Conservation (phyloP, 2,888 invertebrate species). For the Bimastos eiseni region DNA sequence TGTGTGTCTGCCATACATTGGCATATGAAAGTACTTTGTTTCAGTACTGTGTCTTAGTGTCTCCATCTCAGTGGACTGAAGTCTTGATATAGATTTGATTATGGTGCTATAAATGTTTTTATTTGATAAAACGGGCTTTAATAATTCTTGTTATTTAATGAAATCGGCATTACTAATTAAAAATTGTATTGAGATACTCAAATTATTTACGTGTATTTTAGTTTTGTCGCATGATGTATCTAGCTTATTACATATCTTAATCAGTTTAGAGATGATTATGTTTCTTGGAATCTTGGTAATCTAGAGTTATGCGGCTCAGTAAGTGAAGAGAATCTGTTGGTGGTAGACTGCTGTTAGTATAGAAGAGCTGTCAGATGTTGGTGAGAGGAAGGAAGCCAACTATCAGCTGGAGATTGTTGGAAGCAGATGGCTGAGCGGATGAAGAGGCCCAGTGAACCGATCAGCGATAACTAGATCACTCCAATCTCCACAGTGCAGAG, state of each 20-base stretch:
- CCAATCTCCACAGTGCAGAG: background rate
- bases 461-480: constrained; percentile 13
- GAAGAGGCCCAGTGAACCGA: background rate
- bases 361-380: background rate
- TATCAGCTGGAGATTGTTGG: background rate
- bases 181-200: background rate
- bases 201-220: background rate
- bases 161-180: no score
- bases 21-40: background rate
- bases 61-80: no score
- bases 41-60: no score
- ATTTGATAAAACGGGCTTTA: no score
- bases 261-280: background rate
- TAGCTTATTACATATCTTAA: background rate
- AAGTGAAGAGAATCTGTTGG: background rate
- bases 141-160: no score
- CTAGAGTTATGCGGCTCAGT: background rate
- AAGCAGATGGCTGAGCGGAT: background rate
- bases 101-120: no score
- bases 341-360: background rate
- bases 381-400: background rate
- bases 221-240: background rate
- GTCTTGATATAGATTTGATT: no score
- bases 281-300: background rate
- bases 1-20: background rate